A percentile compares a stretch with the other conserved stretches of the same genome.
phyloP scores from a whole-genome alignment of 2,888 invertebrate genomes.

The Psylliodes chrysocephalus region DNA sequence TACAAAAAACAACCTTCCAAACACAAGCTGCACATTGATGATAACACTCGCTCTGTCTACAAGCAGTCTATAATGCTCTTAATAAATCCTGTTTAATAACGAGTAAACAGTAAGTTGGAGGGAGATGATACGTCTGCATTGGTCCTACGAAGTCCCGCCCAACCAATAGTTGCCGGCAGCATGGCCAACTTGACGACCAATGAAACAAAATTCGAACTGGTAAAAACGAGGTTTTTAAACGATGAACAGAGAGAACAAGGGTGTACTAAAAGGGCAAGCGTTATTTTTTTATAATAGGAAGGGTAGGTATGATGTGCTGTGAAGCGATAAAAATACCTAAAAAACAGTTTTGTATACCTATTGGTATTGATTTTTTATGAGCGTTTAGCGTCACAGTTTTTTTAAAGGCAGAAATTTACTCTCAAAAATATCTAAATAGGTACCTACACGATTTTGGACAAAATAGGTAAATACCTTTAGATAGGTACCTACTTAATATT shows the following conservation, averaged over 20 bases:
- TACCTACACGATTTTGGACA: no score
- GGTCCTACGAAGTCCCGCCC: slow-evolving; percentile 7
- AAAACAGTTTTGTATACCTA: no score
- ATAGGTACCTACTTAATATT: no score
- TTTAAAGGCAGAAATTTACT: no score
- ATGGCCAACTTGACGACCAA: slow-evolving; percentile 25
- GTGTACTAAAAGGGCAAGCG: not conserved
- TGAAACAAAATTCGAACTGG: not conserved
- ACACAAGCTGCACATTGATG: not conserved
- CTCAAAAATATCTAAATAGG: no score
- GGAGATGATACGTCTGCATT: slow-evolving; percentile 11
- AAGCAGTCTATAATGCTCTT: no score
- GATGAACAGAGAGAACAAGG: not conserved
- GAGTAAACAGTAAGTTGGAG: not conserved
- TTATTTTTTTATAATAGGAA: not conserved
- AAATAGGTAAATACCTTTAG: no score
- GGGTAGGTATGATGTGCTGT: not conserved
- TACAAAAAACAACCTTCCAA: not conserved
- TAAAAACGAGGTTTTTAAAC: not conserved
- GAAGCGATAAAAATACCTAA: no score
- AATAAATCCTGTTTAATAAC: slow-evolving; percentile 3
- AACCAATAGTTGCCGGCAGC: slow-evolving; percentile 22
- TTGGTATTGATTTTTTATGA: no score
- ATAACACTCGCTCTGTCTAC: slow-evolving; percentile 1
- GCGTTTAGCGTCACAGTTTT: no score